Base-by-base conservation (phyloP, 2,797 vertebrate genomes). In the Capromys pilorides region DNA sequence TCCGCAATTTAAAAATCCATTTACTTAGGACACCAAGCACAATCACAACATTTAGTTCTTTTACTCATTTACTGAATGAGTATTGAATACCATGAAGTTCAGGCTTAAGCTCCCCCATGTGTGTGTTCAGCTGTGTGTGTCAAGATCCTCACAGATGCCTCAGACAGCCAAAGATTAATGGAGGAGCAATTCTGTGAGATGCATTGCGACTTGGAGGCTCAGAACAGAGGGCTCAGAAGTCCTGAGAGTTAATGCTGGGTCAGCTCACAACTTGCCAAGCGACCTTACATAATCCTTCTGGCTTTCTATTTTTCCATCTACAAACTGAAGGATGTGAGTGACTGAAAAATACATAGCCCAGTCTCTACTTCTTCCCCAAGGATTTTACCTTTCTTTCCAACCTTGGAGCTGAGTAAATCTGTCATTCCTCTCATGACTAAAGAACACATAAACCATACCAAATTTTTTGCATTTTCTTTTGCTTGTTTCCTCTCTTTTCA, bases 211-310 rank as follows among this genome's bases (percentile, higher is more conserved):
- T 83, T 2, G 1, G 45, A 73, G 45, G 62, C 66, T 88, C 14
- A 45, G 79, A 71, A 79, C 7, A 7, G 16, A 94, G 69, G 89
- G 57, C 24, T 54, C 81, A 69, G 91, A 94, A 81, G 79, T 41
- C 94, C 90, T 54, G 41, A 80, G 79, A 69, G 51, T 59, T 88
- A 86, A 67, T 13, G 59, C 87, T 90, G 59, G 94, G 93, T 96
- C 94, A 93, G 91, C 57, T 80, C 69, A 49, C 0, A 0, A 69
- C 57, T 87, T 95, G 96, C 91, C 93, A 94, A 91, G 51, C 79
- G 89, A 96, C 96, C 96, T 97, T 95, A 96, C 57, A 73, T 88
- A 96, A 96, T 94, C 92, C 83, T 94, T 57, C 45, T 86, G 85
- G 81, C 77, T 93, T 94, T 81, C 91, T 24, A 13, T 73, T 88